Percentiles rank a stretch among this genome's conserved stretches.
Evolutionary conservation across 2,888 invertebrate species (phyloP).

Genomic region (Lasioglossum pauxillum): DNA sequence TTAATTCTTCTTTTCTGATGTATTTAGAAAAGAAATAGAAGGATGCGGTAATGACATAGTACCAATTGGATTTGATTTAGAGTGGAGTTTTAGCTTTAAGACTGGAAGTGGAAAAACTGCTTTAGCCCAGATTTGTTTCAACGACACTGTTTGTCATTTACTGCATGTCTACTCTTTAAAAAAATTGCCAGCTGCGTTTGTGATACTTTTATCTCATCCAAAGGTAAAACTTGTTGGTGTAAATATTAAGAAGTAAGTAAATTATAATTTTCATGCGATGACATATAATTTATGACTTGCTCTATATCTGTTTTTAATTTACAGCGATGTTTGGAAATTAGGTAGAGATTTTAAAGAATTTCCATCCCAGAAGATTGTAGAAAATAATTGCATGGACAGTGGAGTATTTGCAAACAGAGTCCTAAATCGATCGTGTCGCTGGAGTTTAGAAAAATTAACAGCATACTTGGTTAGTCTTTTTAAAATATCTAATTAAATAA

Average conservation of each 20-base stretch:
- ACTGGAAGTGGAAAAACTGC: conserved; percentile 87
- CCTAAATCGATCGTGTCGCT: conserved; percentile 85
- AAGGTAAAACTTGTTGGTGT: conserved; percentile 87
- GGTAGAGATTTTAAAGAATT: conserved; percentile 87
- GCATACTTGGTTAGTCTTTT: conserved; percentile 85
- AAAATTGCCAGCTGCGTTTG: conserved; percentile 86
- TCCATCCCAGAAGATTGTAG: conserved; percentile 85
- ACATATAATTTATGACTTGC: neutral
- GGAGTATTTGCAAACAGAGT: conserved; percentile 86
- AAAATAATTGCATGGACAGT: conserved; percentile 87
- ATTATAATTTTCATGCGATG: neutral
- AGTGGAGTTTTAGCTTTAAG: conserved; percentile 88
- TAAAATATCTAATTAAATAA: conserved; percentile 20
- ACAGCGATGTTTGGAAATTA: conserved; percentile 88
- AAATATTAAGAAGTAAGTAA: conserved; percentile 87
- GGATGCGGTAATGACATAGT: conserved; percentile 80
- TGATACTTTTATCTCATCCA: conserved; percentile 86
- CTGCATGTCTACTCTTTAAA: conserved; percentile 86
- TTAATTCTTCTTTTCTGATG: conserved; percentile 23
- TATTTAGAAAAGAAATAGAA: conserved; percentile 81
- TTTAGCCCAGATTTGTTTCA: conserved; percentile 87
- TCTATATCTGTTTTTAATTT: conserved; percentile 63
- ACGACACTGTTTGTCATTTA: conserved; percentile 86
- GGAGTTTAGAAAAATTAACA: conserved; percentile 87
- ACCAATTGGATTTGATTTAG: conserved; percentile 88